These are phyloP conservation scores for Selene dorsalis DNA, from an alignment of 2,797 vertebrate species.

Conservation along the genomic window DNA sequence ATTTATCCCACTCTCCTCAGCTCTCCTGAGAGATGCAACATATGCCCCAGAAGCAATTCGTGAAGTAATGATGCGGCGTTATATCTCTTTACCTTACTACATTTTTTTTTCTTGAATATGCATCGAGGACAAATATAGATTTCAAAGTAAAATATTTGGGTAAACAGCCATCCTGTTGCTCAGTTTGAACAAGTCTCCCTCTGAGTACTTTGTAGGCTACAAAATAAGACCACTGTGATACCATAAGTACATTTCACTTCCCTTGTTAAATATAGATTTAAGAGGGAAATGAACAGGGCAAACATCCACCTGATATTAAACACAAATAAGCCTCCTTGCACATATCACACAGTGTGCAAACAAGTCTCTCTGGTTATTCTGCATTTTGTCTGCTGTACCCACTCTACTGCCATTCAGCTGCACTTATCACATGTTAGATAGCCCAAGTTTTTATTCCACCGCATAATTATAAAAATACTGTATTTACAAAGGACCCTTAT, in stretches of 20 bases:
- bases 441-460: not conserved
- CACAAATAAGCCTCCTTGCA: not conserved
- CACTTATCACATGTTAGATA: conserved; percentile 1
- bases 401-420: not conserved
- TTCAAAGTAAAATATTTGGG: conserved; percentile 32
- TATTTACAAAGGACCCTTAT: not conserved
- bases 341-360: conserved; percentile 11
- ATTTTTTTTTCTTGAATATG: conserved; percentile 3
- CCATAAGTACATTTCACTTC: not conserved
- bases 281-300: conserved; percentile 15
- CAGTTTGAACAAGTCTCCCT: conserved; percentile 30
- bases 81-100: conserved; percentile 33
- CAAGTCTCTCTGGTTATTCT: not conserved
- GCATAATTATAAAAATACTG: not conserved
- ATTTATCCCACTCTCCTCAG: conserved; percentile 9
- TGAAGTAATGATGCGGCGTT: conserved; percentile 29
- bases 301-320: conserved; percentile 6
- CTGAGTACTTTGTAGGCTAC: not conserved
- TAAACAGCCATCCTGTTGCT: conserved; percentile 34
- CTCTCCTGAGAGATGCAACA: not conserved
- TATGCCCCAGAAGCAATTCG: conserved; percentile 10
- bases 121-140: conserved; percentile 40
- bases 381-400: not conserved
- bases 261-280: conserved; percentile 27
- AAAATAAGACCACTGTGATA: conserved; percentile 8